These are phyloP conservation scores for Rosalia funebris DNA, from an alignment of 2,888 invertebrate genomes.

Conservation along the genomic window DNA sequence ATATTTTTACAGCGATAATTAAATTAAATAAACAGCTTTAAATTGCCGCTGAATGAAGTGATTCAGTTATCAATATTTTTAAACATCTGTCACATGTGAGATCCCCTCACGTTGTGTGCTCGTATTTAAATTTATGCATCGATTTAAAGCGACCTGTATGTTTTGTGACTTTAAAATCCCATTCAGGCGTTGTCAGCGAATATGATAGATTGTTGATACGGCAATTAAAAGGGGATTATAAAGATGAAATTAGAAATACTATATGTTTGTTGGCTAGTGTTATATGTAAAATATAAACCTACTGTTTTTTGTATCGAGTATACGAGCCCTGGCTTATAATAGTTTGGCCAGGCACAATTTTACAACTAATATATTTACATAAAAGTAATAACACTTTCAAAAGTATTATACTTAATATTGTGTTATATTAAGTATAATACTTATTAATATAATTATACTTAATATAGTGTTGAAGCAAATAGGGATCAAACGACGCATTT, in stretches of 20 bases:
- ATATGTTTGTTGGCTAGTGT: neutral
- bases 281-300: neutral
- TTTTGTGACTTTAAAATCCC: conserved; percentile 45
- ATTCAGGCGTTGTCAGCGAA: conserved; percentile 44
- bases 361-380: too few relatives aligned
- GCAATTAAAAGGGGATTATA: conserved; percentile 46
- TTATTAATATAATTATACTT: too few relatives aligned
- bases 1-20: neutral
- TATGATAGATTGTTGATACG: conserved; percentile 46
- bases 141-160: conserved; percentile 39
- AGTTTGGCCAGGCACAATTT: too few relatives aligned
- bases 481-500: too few relatives aligned
- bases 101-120: conserved; percentile 18
- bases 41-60: neutral
- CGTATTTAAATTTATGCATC: conserved; percentile 46
- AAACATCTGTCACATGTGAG: conserved; percentile 28
- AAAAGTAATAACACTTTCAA: too few relatives aligned
- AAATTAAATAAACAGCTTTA: neutral
- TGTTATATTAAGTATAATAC: too few relatives aligned
- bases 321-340: too few relatives aligned
- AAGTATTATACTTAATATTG: too few relatives aligned
- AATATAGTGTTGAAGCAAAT: too few relatives aligned
- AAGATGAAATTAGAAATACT: conserved; percentile 29
- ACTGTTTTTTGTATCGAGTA: too few relatives aligned
- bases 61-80: conserved; percentile 11